phyloP scores from a whole-genome alignment of 2,113 vertebrate species.

The Aldabrachelys gigantea region DNA sequence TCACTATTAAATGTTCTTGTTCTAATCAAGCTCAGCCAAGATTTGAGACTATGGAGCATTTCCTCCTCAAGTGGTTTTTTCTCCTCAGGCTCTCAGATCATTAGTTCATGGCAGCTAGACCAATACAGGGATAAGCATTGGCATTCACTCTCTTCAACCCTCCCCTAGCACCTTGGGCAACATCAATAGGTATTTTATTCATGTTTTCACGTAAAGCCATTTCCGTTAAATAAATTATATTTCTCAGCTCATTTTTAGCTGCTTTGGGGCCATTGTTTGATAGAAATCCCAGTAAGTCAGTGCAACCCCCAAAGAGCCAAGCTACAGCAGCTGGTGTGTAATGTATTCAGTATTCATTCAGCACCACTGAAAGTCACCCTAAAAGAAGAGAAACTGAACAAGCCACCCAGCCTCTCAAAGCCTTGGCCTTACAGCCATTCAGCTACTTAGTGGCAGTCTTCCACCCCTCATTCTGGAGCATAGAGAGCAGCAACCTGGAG shows the following conservation, averaged over 20 bases:
- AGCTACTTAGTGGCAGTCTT: neutral
- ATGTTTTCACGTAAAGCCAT: neutral
- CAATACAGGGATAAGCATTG: neutral
- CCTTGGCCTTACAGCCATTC: neutral
- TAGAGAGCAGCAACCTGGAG: neutral
- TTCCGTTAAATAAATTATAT: neutral
- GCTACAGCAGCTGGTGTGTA: neutral
- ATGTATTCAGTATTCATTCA: neutral
- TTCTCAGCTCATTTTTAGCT: neutral
- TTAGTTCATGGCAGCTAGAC: neutral
- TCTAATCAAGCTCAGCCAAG: neutral
- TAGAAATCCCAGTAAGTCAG: neutral
- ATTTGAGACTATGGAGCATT: neutral
- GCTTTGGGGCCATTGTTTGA: neutral
- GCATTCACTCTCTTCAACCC: neutral
- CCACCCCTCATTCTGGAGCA: neutral
- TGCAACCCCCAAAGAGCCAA: neutral
- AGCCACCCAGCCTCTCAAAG: neutral
- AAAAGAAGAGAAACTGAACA: neutral
- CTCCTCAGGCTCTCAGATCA: neutral
- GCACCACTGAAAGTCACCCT: neutral
- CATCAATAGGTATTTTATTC: neutral
- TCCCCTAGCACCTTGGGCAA: neutral
- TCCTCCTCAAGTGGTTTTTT: neutral
- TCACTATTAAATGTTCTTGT: neutral